Evolutionary conservation across 2,888 invertebrate genomes (phyloP).

Genomic region (Diabrotica balteata): DNA sequence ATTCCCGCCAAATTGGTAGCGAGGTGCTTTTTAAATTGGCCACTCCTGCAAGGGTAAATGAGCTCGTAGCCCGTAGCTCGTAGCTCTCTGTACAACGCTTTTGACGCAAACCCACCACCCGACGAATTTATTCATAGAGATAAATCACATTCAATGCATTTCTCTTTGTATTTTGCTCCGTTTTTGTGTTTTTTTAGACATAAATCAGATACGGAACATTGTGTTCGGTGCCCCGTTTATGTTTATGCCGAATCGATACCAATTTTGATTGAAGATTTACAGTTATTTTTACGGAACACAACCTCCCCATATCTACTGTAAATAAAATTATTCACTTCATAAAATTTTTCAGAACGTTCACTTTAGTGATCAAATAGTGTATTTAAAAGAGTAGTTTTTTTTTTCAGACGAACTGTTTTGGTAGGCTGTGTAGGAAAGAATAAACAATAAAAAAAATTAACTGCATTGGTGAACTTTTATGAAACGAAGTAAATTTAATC

Average conservation of each 20-base stretch:
- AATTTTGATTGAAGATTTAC: slow-evolving; percentile 39
- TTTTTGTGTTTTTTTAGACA: slow-evolving; percentile 36
- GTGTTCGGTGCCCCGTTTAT: slow-evolving; percentile 37
- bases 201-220: slow-evolving; percentile 40
- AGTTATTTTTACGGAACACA: slow-evolving; percentile 31
- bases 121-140: slow-evolving; percentile 36
- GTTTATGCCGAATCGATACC: slow-evolving; percentile 36
- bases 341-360: slow-evolving; percentile 25
- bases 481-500: too few species aligned
- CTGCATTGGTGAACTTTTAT: too few species aligned
- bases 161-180: slow-evolving; percentile 34
- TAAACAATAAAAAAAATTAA: too few species aligned
- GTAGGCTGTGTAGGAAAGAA: too few species aligned
- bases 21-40: slow-evolving; percentile 47
- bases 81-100: neutral
- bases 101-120: slow-evolving; percentile 28
- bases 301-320: slow-evolving; percentile 23
- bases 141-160: slow-evolving; percentile 36
- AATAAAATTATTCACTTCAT: slow-evolving; percentile 34
- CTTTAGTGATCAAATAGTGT: too few species aligned
- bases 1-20: slow-evolving; percentile 51
- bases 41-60: slow-evolving; percentile 38
- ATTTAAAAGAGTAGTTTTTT: too few species aligned
- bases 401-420: too few species aligned
- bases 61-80: slow-evolving; percentile 23